Conservation (phyloP, 2,797 vertebrate species). For the Siniperca scherzeri region DNA sequence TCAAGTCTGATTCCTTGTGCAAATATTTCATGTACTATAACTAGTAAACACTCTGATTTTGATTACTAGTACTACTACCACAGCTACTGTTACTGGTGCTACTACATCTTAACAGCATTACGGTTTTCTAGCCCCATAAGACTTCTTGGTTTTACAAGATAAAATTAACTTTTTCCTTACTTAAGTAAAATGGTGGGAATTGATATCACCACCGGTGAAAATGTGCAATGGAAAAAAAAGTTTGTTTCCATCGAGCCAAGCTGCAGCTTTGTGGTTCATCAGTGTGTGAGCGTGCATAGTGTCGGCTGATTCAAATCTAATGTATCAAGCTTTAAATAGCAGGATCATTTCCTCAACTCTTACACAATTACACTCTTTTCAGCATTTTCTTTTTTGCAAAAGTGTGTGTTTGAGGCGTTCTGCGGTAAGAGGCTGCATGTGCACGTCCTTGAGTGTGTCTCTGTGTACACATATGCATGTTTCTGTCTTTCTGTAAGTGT, state of each 20-base stretch:
- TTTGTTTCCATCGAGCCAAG: conserved; percentile 55
- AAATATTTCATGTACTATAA: not conserved
- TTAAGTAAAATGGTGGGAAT: conserved; percentile 31
- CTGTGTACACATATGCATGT: conserved; percentile 36
- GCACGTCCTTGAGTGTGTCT: conserved; percentile 22
- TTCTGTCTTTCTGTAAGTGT: conserved; percentile 45
- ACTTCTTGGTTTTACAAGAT: conserved; percentile 5
- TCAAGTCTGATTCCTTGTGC: not conserved
- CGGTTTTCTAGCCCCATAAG: not conserved
- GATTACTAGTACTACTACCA: too few species aligned
- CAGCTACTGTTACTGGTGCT: not conserved
- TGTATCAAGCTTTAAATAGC: conserved; percentile 74
- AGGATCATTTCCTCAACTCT: conserved; percentile 46
- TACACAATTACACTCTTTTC: conserved; percentile 54
- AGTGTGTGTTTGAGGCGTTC: conserved; percentile 47
- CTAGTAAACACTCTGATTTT: conserved; percentile 6
- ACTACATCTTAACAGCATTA: not conserved
- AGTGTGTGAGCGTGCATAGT: conserved; percentile 46
- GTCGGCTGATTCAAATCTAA: conserved; percentile 67
- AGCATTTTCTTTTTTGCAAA: conserved; percentile 43
- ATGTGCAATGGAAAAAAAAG: conserved; percentile 27
- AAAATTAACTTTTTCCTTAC: conserved; percentile 10
- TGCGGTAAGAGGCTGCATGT: conserved; percentile 59
- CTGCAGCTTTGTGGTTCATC: conserved; percentile 70
- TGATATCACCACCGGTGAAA: conserved; percentile 22